Percentiles rank a stretch among this genome's conserved stretches.
Conservation (phyloP, 2,888 invertebrate genomes). For the Drosophila suboccidentalis region DNA sequence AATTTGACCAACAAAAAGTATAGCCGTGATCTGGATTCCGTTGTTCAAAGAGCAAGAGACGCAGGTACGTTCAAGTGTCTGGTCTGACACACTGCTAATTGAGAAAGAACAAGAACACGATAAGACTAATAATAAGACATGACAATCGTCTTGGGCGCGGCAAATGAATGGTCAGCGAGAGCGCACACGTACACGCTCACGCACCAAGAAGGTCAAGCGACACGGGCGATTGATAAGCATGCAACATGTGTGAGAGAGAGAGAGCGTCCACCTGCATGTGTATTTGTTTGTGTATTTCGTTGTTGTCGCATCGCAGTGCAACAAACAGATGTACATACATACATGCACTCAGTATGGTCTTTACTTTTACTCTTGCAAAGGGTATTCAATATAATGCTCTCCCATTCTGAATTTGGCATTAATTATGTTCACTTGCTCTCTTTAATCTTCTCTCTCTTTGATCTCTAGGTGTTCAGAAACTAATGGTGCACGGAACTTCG, state of each 20-base stretch:
- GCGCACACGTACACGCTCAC: constrained; percentile 13
- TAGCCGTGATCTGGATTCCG: constrained; percentile 95
- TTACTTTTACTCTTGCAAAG: too few species aligned
- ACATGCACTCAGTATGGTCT: too few species aligned
- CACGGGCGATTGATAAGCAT: constrained; percentile 58
- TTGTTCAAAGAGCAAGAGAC: constrained; percentile 96
- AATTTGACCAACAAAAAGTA: constrained; percentile 98
- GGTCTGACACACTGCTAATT: constrained; percentile 29
- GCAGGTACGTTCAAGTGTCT: constrained; percentile 88
- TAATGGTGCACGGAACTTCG: constrained; percentile 97
- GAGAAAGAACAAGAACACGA: constrained; percentile 39
- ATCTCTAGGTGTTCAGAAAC: constrained; percentile 93
- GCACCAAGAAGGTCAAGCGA: constrained; percentile 61
- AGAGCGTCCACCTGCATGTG: constrained; percentile 26
- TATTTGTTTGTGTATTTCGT: constrained; percentile 19
- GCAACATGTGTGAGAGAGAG: constrained; percentile 35
- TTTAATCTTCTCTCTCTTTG: constrained; percentile 5
- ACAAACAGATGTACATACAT: too few species aligned
- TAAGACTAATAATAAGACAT: constrained; percentile 59
- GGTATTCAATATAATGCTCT: too few species aligned
- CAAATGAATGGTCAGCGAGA: constrained; percentile 46
- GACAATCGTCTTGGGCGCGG: constrained; percentile 65
- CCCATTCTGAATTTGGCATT: too few species aligned
- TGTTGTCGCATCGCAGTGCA: constrained; percentile 18
- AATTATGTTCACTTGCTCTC: constrained; percentile 38